Percentiles rank a stretch among this genome's conserved stretches.
Conservation (phyloP, 2,797 vertebrate species). For the Sternarchorhynchus goeldii region DNA sequence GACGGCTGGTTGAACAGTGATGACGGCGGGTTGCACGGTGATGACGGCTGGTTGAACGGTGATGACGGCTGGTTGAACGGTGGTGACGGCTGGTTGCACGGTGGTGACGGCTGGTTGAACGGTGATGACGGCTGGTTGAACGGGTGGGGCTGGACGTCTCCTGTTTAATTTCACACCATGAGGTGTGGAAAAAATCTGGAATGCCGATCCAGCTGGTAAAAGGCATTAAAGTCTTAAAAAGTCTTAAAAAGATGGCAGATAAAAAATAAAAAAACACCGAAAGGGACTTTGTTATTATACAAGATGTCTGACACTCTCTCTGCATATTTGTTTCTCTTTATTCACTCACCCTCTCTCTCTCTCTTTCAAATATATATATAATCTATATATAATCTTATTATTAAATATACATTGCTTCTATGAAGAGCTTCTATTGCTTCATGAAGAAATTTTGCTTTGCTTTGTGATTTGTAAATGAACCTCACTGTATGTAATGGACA, state of each 20-base stretch:
- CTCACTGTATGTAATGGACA: background rate
- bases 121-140: too few relatives aligned
- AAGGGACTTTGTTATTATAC: background rate
- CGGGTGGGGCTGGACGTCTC: too few relatives aligned
- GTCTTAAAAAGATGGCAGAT: conserved; percentile 35
- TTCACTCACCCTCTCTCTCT: background rate
- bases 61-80: too few relatives aligned
- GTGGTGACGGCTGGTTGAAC: too few relatives aligned
- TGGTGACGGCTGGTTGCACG: background rate
- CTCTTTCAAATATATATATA: background rate
- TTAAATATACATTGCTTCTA: background rate
- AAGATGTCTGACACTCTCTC: too few relatives aligned
- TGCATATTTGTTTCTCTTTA: too few relatives aligned
- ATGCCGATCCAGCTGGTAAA: conserved; percentile 34
- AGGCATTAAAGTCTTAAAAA: too few relatives aligned
- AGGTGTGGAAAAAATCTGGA: conserved; percentile 39
- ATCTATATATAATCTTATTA: background rate
- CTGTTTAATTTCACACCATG: background rate
- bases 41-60: too few relatives aligned
- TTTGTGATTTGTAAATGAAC: conserved; percentile 17
- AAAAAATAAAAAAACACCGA: conserved; percentile 34
- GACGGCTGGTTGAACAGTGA: too few relatives aligned
- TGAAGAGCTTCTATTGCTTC: too few relatives aligned
- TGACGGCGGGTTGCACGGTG: too few relatives aligned
- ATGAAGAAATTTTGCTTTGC: background rate